phyloP scores from a whole-genome alignment of 1,140 invertebrate genomes.

The Akabosia matsudoensis region DNA sequence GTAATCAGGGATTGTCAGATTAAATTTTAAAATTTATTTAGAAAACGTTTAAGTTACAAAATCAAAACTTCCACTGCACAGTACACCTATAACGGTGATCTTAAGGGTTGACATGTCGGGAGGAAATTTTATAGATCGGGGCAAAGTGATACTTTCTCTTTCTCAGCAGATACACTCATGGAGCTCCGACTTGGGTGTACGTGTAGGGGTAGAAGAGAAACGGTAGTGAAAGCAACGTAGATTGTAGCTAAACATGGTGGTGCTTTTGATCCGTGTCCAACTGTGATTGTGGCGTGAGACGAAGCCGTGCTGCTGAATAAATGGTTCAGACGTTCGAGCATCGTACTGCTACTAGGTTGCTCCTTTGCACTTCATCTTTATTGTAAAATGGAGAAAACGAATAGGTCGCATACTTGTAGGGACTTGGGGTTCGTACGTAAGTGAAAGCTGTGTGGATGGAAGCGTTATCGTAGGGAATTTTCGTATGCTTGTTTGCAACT shows the following conservation, averaged over 20 bases:
- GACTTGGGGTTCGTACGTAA: too few relatives aligned
- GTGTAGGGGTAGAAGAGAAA: neutral
- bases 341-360: neutral
- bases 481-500: too few relatives aligned
- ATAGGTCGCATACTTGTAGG: too few relatives aligned
- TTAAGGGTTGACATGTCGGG: neutral
- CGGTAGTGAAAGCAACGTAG: too few relatives aligned
- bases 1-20: too few relatives aligned
- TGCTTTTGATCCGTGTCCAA: neutral
- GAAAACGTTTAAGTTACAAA: too few relatives aligned
- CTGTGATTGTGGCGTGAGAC: neutral
- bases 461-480: too few relatives aligned
- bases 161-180: neutral
- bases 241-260: neutral
- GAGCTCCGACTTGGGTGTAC: neutral
- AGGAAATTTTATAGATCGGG: neutral
- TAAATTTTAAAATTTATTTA: too few relatives aligned
- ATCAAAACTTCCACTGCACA: too few relatives aligned
- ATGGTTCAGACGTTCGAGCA: neutral
- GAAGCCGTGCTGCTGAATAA: constrained; percentile 1
- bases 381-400: neutral
- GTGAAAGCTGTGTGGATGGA: too few relatives aligned
- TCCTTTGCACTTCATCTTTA: neutral
- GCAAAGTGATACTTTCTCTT: neutral
- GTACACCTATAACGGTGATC: too few relatives aligned